These are phyloP conservation scores for Drosophila mettleri DNA, from an alignment of 2,888 invertebrate genomes.

Conservation along the genomic window DNA sequence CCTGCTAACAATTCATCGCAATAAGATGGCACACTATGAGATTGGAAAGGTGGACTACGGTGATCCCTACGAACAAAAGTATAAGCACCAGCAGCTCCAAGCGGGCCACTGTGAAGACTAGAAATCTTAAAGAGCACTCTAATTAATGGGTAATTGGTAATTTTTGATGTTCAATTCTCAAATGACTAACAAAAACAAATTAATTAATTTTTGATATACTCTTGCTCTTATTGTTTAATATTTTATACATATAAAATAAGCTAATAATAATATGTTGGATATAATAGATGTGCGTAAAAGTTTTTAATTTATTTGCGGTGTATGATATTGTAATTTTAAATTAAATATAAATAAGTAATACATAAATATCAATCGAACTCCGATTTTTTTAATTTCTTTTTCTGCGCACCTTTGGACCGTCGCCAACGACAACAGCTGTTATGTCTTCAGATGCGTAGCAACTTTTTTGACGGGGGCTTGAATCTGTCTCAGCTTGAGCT, in stretches of 20 bases:
- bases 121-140: background rate
- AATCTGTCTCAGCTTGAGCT: background rate
- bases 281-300: too few species aligned
- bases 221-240: background rate
- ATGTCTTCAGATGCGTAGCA: constrained; percentile 13
- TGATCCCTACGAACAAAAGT: constrained; percentile 52
- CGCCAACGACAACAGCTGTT: constrained; percentile 24
- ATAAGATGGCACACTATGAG: constrained; percentile 64
- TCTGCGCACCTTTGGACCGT: constrained; percentile 9
- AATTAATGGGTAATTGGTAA: background rate
- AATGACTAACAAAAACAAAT: background rate
- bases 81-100: constrained; percentile 29
- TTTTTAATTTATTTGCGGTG: too few species aligned
- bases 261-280: background rate
- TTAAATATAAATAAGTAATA: too few species aligned
- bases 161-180: background rate
- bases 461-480: constrained; percentile 20
- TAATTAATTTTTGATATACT: background rate
- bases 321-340: too few species aligned
- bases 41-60: constrained; percentile 52
- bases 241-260: background rate
- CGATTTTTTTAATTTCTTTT: background rate
- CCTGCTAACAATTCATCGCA: constrained; percentile 61
- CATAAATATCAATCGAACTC: background rate
- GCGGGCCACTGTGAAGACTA: constrained; percentile 18